phyloP scores from a whole-genome alignment of 2,797 vertebrate genomes.

The Paedocypris micromegethes region DNA sequence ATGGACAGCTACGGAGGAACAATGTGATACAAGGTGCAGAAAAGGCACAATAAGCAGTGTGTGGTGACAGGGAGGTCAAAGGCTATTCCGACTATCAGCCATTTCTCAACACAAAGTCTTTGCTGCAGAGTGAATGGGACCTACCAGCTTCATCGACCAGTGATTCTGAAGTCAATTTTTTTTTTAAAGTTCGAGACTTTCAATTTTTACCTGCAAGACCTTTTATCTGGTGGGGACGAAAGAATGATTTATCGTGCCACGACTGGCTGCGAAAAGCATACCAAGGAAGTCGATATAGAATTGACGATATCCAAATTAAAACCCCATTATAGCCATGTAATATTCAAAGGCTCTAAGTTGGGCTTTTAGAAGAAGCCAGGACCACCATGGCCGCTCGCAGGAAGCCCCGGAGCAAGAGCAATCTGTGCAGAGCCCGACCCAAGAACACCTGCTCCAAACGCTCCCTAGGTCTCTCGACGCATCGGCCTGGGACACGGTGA shows the following conservation, averaged over 20 bases:
- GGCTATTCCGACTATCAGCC: slow-evolving; percentile 39
- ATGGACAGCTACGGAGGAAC: slow-evolving; percentile 37
- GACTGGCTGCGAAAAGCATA: slow-evolving; percentile 27
- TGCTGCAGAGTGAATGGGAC: slow-evolving; percentile 27
- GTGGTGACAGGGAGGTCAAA: slow-evolving; percentile 39
- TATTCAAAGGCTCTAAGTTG: slow-evolving; percentile 47
- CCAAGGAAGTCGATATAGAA: slow-evolving; percentile 43
- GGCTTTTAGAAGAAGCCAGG: slow-evolving; percentile 45
- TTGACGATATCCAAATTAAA: slow-evolving; percentile 44
- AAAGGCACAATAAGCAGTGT: slow-evolving; percentile 38
- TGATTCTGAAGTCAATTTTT: too few species aligned
- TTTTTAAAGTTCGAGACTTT: not conserved
- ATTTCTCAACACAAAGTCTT: slow-evolving; percentile 20
- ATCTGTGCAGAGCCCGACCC: slow-evolving; percentile 34
- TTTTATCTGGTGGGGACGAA: slow-evolving; percentile 17
- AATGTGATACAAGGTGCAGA: slow-evolving; percentile 25
- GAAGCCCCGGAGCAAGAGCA: slow-evolving; percentile 43
- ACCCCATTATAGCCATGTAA: slow-evolving; percentile 47
- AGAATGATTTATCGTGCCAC: not conserved
- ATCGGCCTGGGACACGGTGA: slow-evolving; percentile 16
- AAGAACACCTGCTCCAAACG: slow-evolving; percentile 26
- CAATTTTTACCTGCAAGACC: slow-evolving; percentile 32
- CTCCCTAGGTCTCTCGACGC: slow-evolving; percentile 28
- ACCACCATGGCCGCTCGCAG: slow-evolving; percentile 27
- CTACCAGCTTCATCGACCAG: slow-evolving; percentile 5